phyloP scores from a whole-genome alignment of 1,140 invertebrate species.

The Euschistus heros region DNA sequence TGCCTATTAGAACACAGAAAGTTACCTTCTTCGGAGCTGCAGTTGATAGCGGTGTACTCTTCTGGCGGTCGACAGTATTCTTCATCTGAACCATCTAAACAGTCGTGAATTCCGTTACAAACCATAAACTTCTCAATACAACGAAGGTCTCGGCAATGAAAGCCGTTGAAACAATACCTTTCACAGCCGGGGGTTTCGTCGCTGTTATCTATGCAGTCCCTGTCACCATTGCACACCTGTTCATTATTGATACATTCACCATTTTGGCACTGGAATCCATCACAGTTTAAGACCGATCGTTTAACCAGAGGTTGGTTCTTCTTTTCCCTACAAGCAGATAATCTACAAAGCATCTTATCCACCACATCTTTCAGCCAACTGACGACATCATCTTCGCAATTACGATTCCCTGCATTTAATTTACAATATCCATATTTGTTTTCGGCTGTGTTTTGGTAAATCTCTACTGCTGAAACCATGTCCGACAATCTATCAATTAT shows the following conservation, averaged over 20 bases:
- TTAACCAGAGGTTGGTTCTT: too few relatives aligned
- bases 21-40: background rate
- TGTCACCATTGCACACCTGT: background rate
- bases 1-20: background rate
- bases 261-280: background rate
- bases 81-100: background rate
- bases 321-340: too few relatives aligned
- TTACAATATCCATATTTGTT: too few relatives aligned
- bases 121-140: background rate
- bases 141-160: background rate
- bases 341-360: too few relatives aligned
- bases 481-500: too few relatives aligned
- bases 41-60: background rate
- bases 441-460: too few relatives aligned
- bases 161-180: background rate
- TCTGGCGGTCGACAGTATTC: background rate
- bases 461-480: too few relatives aligned
- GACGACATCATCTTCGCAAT: too few relatives aligned
- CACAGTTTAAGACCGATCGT: too few relatives aligned
- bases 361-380: too few relatives aligned
- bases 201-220: background rate
- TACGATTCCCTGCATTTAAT: too few relatives aligned
- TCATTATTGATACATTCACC: background rate
- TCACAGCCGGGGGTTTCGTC: background rate
- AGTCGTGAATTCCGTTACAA: background rate